phyloP scores from a whole-genome alignment of 2,888 invertebrate species.

The Patella pellucida region DNA sequence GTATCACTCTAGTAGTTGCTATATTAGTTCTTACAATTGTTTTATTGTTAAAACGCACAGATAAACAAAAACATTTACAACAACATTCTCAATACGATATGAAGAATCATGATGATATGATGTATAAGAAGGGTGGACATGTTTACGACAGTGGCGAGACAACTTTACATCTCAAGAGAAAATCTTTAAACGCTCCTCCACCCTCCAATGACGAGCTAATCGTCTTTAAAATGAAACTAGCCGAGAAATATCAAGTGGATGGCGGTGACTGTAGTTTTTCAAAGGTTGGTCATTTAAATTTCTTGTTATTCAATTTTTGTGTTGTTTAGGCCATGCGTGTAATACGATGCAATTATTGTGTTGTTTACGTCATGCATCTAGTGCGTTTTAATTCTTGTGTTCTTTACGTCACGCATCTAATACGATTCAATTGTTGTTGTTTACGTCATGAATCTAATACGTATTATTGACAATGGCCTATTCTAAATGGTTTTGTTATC shows the following conservation, averaged over 20 bases:
- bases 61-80: neutral
- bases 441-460: no score
- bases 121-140: neutral
- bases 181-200: neutral
- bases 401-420: no score
- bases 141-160: neutral
- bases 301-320: no score
- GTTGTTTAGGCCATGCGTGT: no score
- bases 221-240: constrained; percentile 5
- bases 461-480: no score
- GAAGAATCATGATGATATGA: neutral
- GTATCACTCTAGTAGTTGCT: neutral
- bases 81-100: neutral
- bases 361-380: no score
- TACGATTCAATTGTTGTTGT: no score
- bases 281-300: neutral
- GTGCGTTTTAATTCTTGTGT: no score
- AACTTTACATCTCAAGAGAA: neutral
- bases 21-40: neutral
- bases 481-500: no score
- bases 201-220: neutral
- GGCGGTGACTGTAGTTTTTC: constrained; percentile 6
- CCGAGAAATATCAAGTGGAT: constrained; percentile 3
- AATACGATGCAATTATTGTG: no score
- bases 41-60: neutral